These are phyloP conservation scores for Drusus annulatus DNA, from an alignment of 1,140 invertebrate genomes.

Conservation along the genomic window DNA sequence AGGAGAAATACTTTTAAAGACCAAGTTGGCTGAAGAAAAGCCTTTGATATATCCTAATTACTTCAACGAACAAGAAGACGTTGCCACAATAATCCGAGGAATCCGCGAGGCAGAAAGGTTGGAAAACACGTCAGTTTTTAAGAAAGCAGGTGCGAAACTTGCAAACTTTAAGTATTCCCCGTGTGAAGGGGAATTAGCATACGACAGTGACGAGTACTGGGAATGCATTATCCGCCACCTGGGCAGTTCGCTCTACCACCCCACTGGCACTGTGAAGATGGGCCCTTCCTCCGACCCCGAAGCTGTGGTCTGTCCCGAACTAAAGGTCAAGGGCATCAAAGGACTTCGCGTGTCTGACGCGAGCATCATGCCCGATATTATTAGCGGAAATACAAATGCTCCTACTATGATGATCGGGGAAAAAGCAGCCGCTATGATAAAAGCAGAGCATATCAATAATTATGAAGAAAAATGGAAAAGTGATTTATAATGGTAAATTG, in stretches of 20 bases:
- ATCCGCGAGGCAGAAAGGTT: slow-evolving; percentile 70
- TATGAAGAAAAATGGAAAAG: no score
- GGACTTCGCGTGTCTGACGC: slow-evolving; percentile 85
- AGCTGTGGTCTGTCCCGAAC: slow-evolving; percentile 77
- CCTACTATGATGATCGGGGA: slow-evolving; percentile 81
- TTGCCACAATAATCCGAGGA: slow-evolving; percentile 81
- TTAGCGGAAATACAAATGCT: slow-evolving; percentile 80
- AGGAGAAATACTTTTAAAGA: slow-evolving; percentile 65
- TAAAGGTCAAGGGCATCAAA: slow-evolving; percentile 78
- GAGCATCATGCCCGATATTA: slow-evolving; percentile 83
- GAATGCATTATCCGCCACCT: slow-evolving; percentile 76
- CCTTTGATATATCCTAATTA: slow-evolving; percentile 89
- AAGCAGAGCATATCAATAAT: slow-evolving; percentile 65
- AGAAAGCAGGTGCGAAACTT: slow-evolving; percentile 65
- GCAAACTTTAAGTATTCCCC: slow-evolving; percentile 65
- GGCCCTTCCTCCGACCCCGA: slow-evolving; percentile 74
- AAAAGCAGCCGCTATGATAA: slow-evolving; percentile 78
- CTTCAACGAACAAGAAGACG: slow-evolving; percentile 82
- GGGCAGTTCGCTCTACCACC: slow-evolving; percentile 78
- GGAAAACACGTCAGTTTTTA: slow-evolving; percentile 71
- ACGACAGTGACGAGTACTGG: slow-evolving; percentile 76
- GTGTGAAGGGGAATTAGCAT: slow-evolving; percentile 63
- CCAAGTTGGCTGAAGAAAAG: slow-evolving; percentile 65
- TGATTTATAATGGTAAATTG: no score
- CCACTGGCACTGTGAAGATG: slow-evolving; percentile 85